A percentile compares a stretch with the other conserved stretches of the same genome.
Evolutionary conservation across 2,888 invertebrate species (phyloP).

Genomic region (Cistogaster globosa): DNA sequence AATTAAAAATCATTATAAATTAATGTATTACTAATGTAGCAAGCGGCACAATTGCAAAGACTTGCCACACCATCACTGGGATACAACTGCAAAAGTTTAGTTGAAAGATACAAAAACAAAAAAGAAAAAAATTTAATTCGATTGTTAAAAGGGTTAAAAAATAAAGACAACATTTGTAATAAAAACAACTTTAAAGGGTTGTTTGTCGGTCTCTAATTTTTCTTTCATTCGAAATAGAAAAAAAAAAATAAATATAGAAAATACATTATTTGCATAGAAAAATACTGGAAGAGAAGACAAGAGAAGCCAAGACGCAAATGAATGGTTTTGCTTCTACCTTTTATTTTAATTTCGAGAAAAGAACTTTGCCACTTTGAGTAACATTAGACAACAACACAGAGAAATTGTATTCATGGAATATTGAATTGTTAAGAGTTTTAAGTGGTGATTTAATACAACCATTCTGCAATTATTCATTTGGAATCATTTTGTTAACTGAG

Average conservation of each 20-base stretch:
- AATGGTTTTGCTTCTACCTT: slow-evolving; percentile 21
- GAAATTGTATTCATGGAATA: slow-evolving; percentile 41
- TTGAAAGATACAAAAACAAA: not conserved
- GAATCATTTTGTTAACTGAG: not conserved
- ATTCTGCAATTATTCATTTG: slow-evolving; percentile 26
- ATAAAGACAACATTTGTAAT: slow-evolving; percentile 65
- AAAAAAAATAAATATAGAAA: slow-evolving; percentile 48
- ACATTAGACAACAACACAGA: slow-evolving; percentile 61
- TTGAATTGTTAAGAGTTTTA: slow-evolving; percentile 43
- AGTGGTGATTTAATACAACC: slow-evolving; percentile 38
- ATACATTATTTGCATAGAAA: slow-evolving; percentile 78
- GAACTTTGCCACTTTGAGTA: slow-evolving; percentile 49
- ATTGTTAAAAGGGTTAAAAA: slow-evolving; percentile 35
- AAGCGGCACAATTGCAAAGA: slow-evolving; percentile 52
- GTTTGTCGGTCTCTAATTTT: slow-evolving; percentile 32
- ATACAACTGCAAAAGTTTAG: slow-evolving; percentile 19
- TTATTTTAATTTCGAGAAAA: slow-evolving; percentile 17
- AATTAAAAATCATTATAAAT: slow-evolving; percentile 73
- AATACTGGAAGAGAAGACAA: slow-evolving; percentile 67
- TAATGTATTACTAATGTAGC: slow-evolving; percentile 72
- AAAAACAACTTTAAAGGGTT: slow-evolving; percentile 47
- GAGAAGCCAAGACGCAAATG: slow-evolving; percentile 9
- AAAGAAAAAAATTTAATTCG: slow-evolving; percentile 35
- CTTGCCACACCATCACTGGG: slow-evolving; percentile 26
- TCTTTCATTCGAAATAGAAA: slow-evolving; percentile 7